Evolutionary conservation across 2,113 vertebrate genomes (phyloP).

Genomic region (Cromileptes altivelis): DNA sequence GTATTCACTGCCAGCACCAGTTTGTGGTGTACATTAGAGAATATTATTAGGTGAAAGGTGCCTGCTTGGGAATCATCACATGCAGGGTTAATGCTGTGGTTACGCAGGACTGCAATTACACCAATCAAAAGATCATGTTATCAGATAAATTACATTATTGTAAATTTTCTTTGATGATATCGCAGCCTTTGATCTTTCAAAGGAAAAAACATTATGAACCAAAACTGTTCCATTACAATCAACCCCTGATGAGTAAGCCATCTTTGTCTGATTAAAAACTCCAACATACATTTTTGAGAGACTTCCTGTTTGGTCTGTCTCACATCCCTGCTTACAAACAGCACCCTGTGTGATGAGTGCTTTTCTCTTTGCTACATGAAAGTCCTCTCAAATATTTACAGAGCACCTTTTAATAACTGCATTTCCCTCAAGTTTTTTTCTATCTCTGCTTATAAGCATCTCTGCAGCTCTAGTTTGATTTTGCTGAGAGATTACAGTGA

Average conservation of each 20-base stretch:
- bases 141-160: slow-evolving; percentile 66
- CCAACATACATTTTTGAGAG: slow-evolving; percentile 81
- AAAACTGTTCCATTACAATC: slow-evolving; percentile 78
- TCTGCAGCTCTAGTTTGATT: slow-evolving; percentile 46
- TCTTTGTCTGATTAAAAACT: slow-evolving; percentile 84
- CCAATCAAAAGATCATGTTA: slow-evolving; percentile 70
- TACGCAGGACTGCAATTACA: slow-evolving; percentile 60
- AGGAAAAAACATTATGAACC: slow-evolving; percentile 75
- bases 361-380: slow-evolving; percentile 61
- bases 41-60: slow-evolving; percentile 53
- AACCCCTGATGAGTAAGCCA: slow-evolving; percentile 72
- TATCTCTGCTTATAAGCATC: slow-evolving; percentile 26
- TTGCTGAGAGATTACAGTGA: slow-evolving; percentile 64
- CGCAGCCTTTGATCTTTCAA: slow-evolving; percentile 72
- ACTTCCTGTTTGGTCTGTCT: slow-evolving; percentile 88
- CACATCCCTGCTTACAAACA: slow-evolving; percentile 73
- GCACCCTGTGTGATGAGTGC: slow-evolving; percentile 55
- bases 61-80: slow-evolving; percentile 52
- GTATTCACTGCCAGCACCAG: not conserved
- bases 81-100: slow-evolving; percentile 60
- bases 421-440: slow-evolving; percentile 59
- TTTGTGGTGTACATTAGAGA: slow-evolving; percentile 33
- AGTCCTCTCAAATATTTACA: slow-evolving; percentile 71
- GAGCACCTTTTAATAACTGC: slow-evolving; percentile 77
- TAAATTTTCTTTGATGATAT: slow-evolving; percentile 76